These are phyloP conservation scores for Papilio glaucus DNA, from an alignment of 1,140 invertebrate species.

Conservation along the genomic window DNA sequence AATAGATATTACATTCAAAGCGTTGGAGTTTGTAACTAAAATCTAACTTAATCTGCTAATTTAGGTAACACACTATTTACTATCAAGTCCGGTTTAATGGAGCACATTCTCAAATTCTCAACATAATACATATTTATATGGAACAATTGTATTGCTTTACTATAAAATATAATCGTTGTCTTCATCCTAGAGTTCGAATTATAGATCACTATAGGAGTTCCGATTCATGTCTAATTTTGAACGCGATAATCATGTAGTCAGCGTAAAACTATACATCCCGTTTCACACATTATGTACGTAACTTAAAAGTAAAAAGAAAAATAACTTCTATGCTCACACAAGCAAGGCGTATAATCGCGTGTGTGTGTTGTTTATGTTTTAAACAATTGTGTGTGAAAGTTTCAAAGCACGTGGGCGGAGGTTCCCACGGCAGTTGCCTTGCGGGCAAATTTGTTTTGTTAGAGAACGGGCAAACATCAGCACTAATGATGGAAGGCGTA, in stretches of 20 bases:
- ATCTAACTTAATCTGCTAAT: neutral
- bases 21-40: neutral
- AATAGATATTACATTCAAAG: neutral
- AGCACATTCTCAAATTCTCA: too few species aligned
- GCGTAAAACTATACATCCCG: neutral
- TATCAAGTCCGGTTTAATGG: neutral
- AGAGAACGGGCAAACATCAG: conserved; percentile 24
- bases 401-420: conserved; percentile 17
- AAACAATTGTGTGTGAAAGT: conserved; percentile 29
- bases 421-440: conserved; percentile 24
- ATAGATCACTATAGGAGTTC: neutral
- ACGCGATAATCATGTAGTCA: neutral
- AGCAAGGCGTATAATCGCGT: conserved; percentile 17
- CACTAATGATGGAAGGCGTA: conserved; percentile 33
- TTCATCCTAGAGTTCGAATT: too few species aligned
- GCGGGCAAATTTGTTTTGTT: conserved; percentile 34
- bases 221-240: too few species aligned
- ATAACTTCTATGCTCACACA: neutral
- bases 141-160: too few species aligned
- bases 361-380: conserved; percentile 1
- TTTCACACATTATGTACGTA: neutral
- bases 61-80: neutral
- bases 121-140: too few species aligned
- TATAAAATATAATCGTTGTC: too few species aligned
- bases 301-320: neutral